phyloP scores from a whole-genome alignment of 2,113 vertebrate species.

The Vulpes vulpes region DNA sequence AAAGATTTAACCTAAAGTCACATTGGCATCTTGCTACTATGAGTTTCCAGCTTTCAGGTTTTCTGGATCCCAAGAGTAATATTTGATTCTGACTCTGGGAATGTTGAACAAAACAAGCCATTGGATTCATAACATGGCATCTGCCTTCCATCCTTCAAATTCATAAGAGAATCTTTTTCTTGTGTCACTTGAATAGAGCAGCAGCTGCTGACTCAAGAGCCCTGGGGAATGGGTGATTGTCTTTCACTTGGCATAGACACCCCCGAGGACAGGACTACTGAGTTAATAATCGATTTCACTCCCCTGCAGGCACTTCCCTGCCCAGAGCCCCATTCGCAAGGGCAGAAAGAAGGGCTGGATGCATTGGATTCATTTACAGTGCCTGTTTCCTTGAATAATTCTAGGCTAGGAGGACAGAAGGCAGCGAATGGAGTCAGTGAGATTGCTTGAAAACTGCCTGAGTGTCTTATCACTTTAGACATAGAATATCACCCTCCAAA shows the following conservation, averaged over 20 bases:
- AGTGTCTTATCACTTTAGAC: neutral
- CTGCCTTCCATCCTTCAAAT: constrained; percentile 70
- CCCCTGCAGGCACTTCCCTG: constrained; percentile 23
- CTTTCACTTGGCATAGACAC: constrained; percentile 44
- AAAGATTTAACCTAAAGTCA: neutral
- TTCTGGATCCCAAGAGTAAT: constrained; percentile 52
- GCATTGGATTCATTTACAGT: neutral
- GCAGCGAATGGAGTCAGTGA: neutral
- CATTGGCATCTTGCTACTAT: constrained; percentile 17
- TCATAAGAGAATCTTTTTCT: constrained; percentile 64
- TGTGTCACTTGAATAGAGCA: constrained; percentile 53
- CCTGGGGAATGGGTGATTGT: constrained; percentile 47
- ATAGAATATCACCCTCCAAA: neutral
- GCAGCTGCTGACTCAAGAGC: constrained; percentile 64
- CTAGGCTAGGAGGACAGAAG: neutral
- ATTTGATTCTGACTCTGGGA: constrained; percentile 66
- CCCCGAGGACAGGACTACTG: constrained; percentile 28
- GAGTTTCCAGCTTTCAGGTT: constrained; percentile 32
- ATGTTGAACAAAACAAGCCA: constrained; percentile 68
- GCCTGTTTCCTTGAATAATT: constrained; percentile 45
- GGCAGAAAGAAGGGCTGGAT: neutral
- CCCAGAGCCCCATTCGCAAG: neutral
- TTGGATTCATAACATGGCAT: constrained; percentile 49
- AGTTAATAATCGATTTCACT: constrained; percentile 61
- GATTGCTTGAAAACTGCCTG: neutral